Conservation (phyloP, 1,140 invertebrate genomes). For the Oryzaephilus surinamensis region DNA sequence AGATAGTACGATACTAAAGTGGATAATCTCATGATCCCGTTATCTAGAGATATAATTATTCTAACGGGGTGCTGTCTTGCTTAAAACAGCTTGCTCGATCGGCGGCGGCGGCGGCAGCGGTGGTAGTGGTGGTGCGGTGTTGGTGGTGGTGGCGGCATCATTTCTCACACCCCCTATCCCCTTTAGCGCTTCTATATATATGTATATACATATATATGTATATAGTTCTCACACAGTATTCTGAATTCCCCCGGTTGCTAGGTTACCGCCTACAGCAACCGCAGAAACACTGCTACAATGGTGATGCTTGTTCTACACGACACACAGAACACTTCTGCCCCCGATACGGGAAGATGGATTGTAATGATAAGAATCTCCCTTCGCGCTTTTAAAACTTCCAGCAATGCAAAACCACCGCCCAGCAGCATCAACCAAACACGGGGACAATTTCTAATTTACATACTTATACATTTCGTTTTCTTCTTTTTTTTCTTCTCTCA, state of each 20-base stretch:
- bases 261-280: conserved; percentile 32
- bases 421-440: too few relatives aligned
- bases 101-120: conserved; percentile 17
- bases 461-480: conserved; percentile 5
- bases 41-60: conserved; percentile 39
- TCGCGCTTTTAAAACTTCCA: too few relatives aligned
- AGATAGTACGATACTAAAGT: conserved; percentile 34
- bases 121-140: too few relatives aligned
- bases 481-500: conserved; percentile 11
- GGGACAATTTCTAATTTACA: too few relatives aligned
- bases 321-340: conserved; percentile 33
- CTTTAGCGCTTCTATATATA: too few relatives aligned
- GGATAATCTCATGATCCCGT: conserved; percentile 38
- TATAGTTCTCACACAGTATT: conserved; percentile 12
- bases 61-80: conserved; percentile 37
- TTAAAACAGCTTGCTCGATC: conserved; percentile 37
- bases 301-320: conserved; percentile 37
- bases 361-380: conserved; percentile 34
- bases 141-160: too few relatives aligned
- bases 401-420: too few relatives aligned
- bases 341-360: conserved; percentile 35
- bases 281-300: conserved; percentile 36
- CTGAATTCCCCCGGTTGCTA: conserved; percentile 29
- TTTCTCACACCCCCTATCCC: conserved; percentile 20
- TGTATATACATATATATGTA: too few relatives aligned